Evolutionary conservation across 2,888 invertebrate species (phyloP), one percentile per base, ranked within the genome.

Genomic region (Sicus ferrugineus): DNA sequence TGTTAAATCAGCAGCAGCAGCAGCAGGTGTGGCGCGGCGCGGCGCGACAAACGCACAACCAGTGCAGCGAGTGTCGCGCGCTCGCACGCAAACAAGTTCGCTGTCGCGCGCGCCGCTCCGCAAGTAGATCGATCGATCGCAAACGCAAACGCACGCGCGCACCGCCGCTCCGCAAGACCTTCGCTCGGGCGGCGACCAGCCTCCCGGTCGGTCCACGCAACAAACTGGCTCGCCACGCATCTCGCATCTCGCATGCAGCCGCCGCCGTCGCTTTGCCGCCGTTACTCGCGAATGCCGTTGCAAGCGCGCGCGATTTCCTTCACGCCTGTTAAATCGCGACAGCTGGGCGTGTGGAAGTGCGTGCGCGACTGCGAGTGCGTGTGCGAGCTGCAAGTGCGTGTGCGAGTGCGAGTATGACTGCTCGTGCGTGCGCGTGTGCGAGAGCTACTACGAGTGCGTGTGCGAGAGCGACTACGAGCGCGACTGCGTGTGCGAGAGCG

Each of bases 311-410:
- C 61, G 30, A 30, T 69, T 73, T 79, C 78, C 80, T 80, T 73
- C 74, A 79, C 81, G 81, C 81, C 80, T 80, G 80, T 76, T 80
- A 77, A 77, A 78, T 80, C 75, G 73, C 66, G 75, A 75, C 76
- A 76, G 79, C 77, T 78, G 81, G 80, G 76, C 75, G 77, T 76
- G 77, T 77, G 79, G 78, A 79, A 79, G 77, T 76, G 78, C 59
- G 52, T 54, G 54, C 11, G 54, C 62, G 28, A 34, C 66, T 61
- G 63, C 48, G 64, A n/a, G n/a, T n/a, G n/a, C n/a, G n/a, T n/a
- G n/a, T n/a, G n/a, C n/a, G n/a, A n/a, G n/a, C n/a, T n/a, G n/a
- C n/a, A n/a, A n/a, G n/a, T n/a, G n/a, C n/a, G n/a, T n/a, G n/a
- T n/a, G n/a, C n/a, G n/a, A n/a, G n/a, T n/a, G n/a, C n/a, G n/a